Evolutionary conservation across 2,888 invertebrate species (phyloP).

Genomic region (Monochamus alternatus): DNA sequence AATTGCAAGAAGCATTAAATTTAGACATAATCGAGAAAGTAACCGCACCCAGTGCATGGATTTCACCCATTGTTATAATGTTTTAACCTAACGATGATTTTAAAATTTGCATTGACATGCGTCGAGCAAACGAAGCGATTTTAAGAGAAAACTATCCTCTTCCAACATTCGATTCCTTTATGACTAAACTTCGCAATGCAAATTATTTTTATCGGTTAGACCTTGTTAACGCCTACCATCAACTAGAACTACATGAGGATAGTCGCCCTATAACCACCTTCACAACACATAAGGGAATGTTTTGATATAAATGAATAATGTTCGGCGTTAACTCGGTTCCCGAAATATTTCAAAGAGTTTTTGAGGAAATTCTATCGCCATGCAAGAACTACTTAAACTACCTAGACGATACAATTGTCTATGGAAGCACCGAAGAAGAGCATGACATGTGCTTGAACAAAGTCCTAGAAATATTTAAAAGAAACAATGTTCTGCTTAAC

Average conservation of each 20-base stretch:
- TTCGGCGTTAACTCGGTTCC: no score
- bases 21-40: slow-evolving; percentile 63
- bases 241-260: slow-evolving; percentile 49
- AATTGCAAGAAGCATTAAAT: slow-evolving; percentile 50
- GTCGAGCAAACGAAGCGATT: slow-evolving; percentile 63
- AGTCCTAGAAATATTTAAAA: slow-evolving; percentile 37
- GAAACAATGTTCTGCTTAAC: slow-evolving; percentile 45
- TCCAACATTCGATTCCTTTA: slow-evolving; percentile 50
- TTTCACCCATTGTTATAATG: slow-evolving; percentile 63
- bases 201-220: slow-evolving; percentile 51
- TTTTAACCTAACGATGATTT: slow-evolving; percentile 55
- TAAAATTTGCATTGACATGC: slow-evolving; percentile 64
- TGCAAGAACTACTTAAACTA: slow-evolving; percentile 59
- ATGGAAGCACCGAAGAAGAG: slow-evolving; percentile 55
- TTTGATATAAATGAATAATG: slow-evolving; percentile 56
- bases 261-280: slow-evolving; percentile 41
- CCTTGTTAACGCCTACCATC: slow-evolving; percentile 55
- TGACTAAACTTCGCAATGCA: slow-evolving; percentile 54
- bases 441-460: slow-evolving; percentile 43
- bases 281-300: slow-evolving; percentile 45
- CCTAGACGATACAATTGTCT: slow-evolving; percentile 59
- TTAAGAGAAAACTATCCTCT: slow-evolving; percentile 55
- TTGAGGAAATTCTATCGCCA: slow-evolving; percentile 58
- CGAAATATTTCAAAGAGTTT: slow-evolving; percentile 50
- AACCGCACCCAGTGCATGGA: slow-evolving; percentile 60